Evolutionary conservation across 1,140 invertebrate genomes (phyloP).

Genomic region (Chlorops oryzae): DNA sequence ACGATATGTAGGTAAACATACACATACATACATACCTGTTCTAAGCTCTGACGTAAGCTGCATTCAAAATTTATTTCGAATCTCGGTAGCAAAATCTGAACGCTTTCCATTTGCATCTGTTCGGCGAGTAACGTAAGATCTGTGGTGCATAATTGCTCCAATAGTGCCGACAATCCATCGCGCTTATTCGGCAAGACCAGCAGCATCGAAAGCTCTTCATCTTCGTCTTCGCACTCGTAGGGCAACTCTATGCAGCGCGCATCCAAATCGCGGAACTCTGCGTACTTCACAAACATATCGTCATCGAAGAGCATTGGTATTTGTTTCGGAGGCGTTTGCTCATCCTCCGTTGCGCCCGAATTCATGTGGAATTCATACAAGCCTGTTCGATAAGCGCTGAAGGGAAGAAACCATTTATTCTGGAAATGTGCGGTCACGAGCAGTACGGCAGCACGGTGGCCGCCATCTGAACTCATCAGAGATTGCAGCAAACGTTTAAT

Average conservation of each 20-base stretch:
- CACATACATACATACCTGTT: slow-evolving; percentile 21
- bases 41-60: slow-evolving; percentile 27
- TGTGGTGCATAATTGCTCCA: slow-evolving; percentile 49
- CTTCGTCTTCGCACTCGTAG: slow-evolving; percentile 50
- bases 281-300: slow-evolving; percentile 44
- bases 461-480: slow-evolving; percentile 24
- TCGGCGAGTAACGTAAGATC: slow-evolving; percentile 40
- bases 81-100: slow-evolving; percentile 58
- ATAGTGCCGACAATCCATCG: slow-evolving; percentile 50
- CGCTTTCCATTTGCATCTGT: slow-evolving; percentile 37
- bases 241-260: slow-evolving; percentile 49
- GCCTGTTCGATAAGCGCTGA: slow-evolving; percentile 37
- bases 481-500: slow-evolving; percentile 29
- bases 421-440: slow-evolving; percentile 29
- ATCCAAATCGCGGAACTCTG: slow-evolving; percentile 43
- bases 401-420: slow-evolving; percentile 43
- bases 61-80: slow-evolving; percentile 61
- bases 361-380: slow-evolving; percentile 35
- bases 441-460: slow-evolving; percentile 22
- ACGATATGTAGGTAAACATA: too few species aligned
- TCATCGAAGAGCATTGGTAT: slow-evolving; percentile 44
- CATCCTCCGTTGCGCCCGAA: slow-evolving; percentile 9
- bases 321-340: slow-evolving; percentile 3
- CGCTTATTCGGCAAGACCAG: slow-evolving; percentile 56
- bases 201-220: slow-evolving; percentile 51